phyloP scores from a whole-genome alignment of 2,113 vertebrate species.

The Zosterops pallidus region DNA sequence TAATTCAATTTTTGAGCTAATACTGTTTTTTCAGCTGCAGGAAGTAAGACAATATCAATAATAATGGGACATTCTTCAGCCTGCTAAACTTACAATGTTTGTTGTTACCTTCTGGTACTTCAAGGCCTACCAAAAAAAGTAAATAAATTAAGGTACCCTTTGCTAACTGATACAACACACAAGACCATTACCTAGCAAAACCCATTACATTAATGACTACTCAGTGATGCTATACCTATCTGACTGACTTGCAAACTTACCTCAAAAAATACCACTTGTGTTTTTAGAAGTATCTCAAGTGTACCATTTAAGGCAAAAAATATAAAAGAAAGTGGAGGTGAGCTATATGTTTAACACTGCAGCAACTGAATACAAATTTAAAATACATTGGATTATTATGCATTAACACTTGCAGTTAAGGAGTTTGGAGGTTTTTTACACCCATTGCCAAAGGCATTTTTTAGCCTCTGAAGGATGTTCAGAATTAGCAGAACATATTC shows the following conservation, averaged over 20 bases:
- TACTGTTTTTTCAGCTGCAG: background rate
- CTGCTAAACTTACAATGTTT: background rate
- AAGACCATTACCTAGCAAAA: background rate
- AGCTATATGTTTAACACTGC: background rate
- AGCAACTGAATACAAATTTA: background rate
- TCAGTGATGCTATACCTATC: background rate
- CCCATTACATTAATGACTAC: background rate
- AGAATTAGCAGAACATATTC: background rate
- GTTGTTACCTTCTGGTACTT: background rate
- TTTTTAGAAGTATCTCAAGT: background rate
- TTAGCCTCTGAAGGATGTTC: background rate
- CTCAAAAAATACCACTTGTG: background rate
- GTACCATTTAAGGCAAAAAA: background rate
- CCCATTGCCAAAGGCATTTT: background rate
- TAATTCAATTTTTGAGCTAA: background rate
- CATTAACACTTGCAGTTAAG: background rate
- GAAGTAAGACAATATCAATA: background rate
- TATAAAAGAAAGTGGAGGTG: background rate
- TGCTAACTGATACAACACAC: background rate
- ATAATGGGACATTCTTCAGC: background rate
- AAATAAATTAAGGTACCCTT: background rate
- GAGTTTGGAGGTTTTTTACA: accelerated
- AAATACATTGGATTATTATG: background rate
- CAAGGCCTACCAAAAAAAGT: background rate
- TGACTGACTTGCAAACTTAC: background rate